A percentile compares a stretch with the other conserved stretches of the same genome.
These are phyloP conservation scores for Ooceraea biroi DNA, from an alignment of 1,140 invertebrate species.

Conservation along the genomic window DNA sequence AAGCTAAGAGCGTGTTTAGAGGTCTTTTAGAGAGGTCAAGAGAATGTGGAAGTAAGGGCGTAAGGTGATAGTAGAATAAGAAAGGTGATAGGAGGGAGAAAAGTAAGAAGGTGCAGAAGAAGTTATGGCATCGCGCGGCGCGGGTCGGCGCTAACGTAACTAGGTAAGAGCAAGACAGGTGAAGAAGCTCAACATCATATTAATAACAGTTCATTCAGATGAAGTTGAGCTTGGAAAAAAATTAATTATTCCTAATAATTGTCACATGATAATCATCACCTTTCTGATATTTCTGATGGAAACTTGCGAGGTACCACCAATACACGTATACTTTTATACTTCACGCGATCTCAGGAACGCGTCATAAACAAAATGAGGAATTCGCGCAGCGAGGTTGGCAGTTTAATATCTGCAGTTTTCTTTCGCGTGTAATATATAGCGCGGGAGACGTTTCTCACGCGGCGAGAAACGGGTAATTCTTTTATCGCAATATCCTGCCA, in stretches of 20 bases:
- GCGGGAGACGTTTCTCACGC: slow-evolving; percentile 63
- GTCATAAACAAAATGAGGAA: not conserved
- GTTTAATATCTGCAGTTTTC: slow-evolving; percentile 70
- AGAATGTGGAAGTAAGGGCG: no score
- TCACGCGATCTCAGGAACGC: slow-evolving; percentile 14
- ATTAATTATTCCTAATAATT: slow-evolving; percentile 10
- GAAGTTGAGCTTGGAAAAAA: slow-evolving; percentile 20
- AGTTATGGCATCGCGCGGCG: no score
- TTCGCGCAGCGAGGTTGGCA: slow-evolving; percentile 43
- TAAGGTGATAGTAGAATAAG: no score
- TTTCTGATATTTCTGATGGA: not conserved
- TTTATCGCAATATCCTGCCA: slow-evolving; percentile 73
- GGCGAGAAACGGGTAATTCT: slow-evolving; percentile 69
- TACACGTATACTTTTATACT: no score
- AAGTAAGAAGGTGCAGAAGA: no score
- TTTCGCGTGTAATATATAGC: slow-evolving; percentile 61
- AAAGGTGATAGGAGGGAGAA: no score
- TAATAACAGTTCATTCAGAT: slow-evolving; percentile 13
- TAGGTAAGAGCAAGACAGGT: no score
- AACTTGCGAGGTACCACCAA: not conserved
- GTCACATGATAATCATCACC: not conserved
- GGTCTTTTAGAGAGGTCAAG: no score
- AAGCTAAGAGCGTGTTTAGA: no score
- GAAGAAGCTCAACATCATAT: slow-evolving; percentile 8
- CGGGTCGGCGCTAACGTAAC: no score